These are phyloP conservation scores for Hypotaenidia okinawae DNA, from an alignment of 2,797 vertebrate genomes.

Conservation along the genomic window DNA sequence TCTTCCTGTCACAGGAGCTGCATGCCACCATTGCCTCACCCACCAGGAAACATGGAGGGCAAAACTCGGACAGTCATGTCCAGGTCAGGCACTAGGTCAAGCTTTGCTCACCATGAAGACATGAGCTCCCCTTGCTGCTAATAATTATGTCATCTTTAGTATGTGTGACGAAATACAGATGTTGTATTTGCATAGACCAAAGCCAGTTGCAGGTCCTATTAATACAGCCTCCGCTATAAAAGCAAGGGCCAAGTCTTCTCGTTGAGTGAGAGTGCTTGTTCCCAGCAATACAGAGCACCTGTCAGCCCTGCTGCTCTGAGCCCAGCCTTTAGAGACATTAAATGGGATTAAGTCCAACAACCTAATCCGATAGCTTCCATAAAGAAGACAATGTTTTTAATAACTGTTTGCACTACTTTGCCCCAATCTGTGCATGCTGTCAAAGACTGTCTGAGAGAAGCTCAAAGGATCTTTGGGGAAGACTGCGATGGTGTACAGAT, in stretches of 20 bases:
- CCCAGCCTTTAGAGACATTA: background rate
- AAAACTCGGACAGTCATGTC: background rate
- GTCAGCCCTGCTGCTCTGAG: background rate
- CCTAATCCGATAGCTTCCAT: slow-evolving; percentile 26
- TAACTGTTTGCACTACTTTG: slow-evolving; percentile 6
- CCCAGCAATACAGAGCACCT: background rate
- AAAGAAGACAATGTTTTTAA: slow-evolving; percentile 13
- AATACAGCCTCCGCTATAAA: background rate
- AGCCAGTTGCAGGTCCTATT: background rate
- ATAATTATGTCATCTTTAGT: background rate
- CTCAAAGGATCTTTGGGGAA: background rate
- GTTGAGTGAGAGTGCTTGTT: rapidly evolving
- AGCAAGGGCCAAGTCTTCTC: background rate
- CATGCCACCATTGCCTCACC: background rate
- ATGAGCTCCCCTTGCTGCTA: background rate
- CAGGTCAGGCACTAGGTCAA: background rate
- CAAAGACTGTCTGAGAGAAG: background rate
- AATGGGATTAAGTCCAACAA: slow-evolving; percentile 42
- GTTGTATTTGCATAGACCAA: background rate
- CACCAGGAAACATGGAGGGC: background rate
- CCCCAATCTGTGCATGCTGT: background rate
- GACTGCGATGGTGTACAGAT: background rate
- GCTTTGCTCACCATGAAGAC: background rate
- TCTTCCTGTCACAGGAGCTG: background rate
- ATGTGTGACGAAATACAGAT: rapidly evolving